phyloP scores from a whole-genome alignment of 2,113 vertebrate genomes.

The Chunga burmeisteri region DNA sequence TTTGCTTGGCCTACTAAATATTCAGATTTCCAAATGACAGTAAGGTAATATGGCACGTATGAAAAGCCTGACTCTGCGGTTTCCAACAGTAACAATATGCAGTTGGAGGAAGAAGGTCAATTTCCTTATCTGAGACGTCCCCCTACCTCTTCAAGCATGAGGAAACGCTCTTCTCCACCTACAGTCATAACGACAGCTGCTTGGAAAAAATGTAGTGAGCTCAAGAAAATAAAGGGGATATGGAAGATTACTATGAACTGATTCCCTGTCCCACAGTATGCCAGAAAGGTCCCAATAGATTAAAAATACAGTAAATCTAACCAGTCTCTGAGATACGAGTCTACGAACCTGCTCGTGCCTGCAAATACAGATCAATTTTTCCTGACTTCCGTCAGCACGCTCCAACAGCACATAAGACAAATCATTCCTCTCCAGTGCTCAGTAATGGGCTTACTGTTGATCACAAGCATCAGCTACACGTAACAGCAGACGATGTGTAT shows the following conservation, averaged over 20 bases:
- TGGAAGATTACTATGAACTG: neutral
- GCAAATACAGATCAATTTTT: neutral
- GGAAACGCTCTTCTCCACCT: neutral
- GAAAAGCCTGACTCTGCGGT: fast-evolving
- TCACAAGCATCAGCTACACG: neutral
- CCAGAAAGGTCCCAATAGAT: neutral
- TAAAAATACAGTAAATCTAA: neutral
- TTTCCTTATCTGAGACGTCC: neutral
- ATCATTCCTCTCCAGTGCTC: neutral
- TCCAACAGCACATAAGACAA: fast-evolving
- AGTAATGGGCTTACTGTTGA: neutral
- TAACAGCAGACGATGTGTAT: neutral
- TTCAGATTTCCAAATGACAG: neutral
- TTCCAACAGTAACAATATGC: neutral
- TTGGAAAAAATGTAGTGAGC: neutral
- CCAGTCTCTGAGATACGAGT: fast-evolving
- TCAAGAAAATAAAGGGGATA: neutral
- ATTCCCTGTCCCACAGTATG: neutral
- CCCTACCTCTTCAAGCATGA: neutral
- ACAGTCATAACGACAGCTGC: neutral
- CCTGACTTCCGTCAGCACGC: too few species aligned
- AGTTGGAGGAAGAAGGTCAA: neutral
- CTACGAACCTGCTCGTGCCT: neutral
- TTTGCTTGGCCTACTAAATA: neutral
- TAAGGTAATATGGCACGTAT: neutral